Conservation (phyloP, 2,113 vertebrate genomes). For the Hucho hucho region DNA sequence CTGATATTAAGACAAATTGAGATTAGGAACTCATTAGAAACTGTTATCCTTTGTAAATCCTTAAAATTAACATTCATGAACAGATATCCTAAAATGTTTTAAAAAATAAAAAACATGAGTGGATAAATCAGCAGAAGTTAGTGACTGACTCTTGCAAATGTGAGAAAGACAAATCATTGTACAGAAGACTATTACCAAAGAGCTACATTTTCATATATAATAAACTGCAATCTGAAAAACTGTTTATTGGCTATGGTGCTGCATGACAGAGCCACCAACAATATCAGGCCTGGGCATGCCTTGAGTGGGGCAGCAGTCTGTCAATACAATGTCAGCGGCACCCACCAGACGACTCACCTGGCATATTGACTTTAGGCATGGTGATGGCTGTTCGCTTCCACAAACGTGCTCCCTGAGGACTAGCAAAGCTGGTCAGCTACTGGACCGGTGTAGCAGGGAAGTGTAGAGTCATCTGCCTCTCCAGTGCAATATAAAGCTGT, state of each 20-base stretch:
- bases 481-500: slow-evolving; percentile 62
- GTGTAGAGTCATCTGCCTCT: slow-evolving; percentile 39
- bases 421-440: slow-evolving; percentile 44
- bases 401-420: slow-evolving; percentile 51
- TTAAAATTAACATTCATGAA: neutral
- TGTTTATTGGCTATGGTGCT: neutral
- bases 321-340: neutral
- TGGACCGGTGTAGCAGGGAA: slow-evolving; percentile 48
- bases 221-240: neutral
- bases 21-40: neutral
- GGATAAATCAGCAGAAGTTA: no score
- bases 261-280: neutral
- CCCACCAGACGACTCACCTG: slow-evolving; percentile 75
- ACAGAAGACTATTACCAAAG: neutral
- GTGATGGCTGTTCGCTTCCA: slow-evolving; percentile 42
- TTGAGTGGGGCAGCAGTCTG: neutral
- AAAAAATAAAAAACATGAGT: neutral
- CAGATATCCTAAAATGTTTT: neutral
- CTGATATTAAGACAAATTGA: neutral
- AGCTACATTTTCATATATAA: neutral
- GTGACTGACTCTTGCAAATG: no score
- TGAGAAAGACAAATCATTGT: neutral
- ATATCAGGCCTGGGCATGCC: neutral
- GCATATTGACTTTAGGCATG: slow-evolving; percentile 76
- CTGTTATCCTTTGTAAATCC: neutral